Conservation (phyloP, 2,797 vertebrate genomes). For the Australoheros facetus region DNA sequence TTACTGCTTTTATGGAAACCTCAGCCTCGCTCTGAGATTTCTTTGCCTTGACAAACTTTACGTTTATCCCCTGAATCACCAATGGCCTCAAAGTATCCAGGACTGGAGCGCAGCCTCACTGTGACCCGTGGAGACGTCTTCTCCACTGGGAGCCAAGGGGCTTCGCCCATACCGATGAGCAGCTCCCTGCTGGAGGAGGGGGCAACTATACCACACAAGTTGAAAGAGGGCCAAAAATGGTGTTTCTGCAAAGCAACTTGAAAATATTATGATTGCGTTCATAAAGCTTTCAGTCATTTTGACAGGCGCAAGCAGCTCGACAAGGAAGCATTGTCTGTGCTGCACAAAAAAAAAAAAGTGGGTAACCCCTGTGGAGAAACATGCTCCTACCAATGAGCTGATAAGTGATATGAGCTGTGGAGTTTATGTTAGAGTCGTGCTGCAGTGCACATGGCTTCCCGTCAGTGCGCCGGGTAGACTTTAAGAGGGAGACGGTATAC, state of each 20-base stretch:
- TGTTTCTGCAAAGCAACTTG: constrained; percentile 36
- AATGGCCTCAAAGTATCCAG: constrained; percentile 11
- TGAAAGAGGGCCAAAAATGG: constrained; percentile 47
- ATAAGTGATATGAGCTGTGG: constrained; percentile 70
- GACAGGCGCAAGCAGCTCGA: constrained; percentile 48
- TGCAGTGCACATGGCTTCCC: constrained; percentile 29
- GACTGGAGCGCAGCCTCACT: constrained; percentile 26
- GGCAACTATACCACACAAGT: constrained; percentile 71
- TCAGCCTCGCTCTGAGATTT: constrained; percentile 35
- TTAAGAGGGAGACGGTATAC: neutral
- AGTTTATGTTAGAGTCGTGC: constrained; percentile 55
- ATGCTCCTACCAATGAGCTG: constrained; percentile 62
- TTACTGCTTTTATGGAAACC: constrained; percentile 61
- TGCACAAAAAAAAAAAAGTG: constrained; percentile 5
- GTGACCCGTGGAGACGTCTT: constrained; percentile 62
- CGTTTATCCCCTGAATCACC: constrained; percentile 50
- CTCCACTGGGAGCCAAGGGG: constrained; percentile 42
- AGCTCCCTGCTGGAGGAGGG: constrained; percentile 52
- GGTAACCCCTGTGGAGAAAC: constrained; percentile 48
- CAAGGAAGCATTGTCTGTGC: constrained; percentile 62
- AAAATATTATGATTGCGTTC: constrained; percentile 67
- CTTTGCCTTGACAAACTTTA: constrained; percentile 31
- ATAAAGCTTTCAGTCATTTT: constrained; percentile 68
- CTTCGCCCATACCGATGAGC: constrained; percentile 48
- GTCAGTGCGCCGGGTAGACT: constrained; percentile 10